Evolutionary conservation across 2,888 invertebrate species (phyloP), one percentile per base, ranked within the genome.

Genomic region (Heliconius erato): DNA sequence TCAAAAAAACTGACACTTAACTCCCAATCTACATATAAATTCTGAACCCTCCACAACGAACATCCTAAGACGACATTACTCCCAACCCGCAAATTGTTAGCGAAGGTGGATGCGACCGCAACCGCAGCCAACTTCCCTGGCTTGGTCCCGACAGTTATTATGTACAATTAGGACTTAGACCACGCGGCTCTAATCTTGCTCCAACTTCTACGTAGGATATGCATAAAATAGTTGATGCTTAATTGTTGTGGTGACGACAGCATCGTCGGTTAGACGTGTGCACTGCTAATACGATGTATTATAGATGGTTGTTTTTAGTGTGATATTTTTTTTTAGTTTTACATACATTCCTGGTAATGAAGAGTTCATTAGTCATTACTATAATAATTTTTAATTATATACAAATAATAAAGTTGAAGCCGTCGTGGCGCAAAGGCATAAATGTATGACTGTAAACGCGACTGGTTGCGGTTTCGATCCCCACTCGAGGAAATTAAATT

Each of bases 231-330:
- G 91, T 91, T 90, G 87, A 83, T 87, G 86, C 87, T 86, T 90
- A 90, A 91, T 90, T 91, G 87, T 98, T 98, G 14, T 98, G 98
- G 91, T 97, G 98, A 89, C 98, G 97, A 98, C 86, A 97, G 96
- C 91, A 9, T 74, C n/a, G 35, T 63, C 32, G n/a, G 32, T 59
- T 59, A 76, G 35, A 63, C 59, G 76, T 54, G 76, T 35, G n/a
- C 12, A 59, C n/a, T n/a, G 14, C 16, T 72, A 26, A 26, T 72
- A 44, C 19, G 44, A 26, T 72, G 11, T 44, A 44, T 26, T n/a
- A 16, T 72, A 44, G n/a, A 54, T 54, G 23, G 2, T 23, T 19
- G 5, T 54, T 6, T 2, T 6, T 54, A 19, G 49, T 19, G 49
- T 5, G 14, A 54, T 54, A 19, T 49, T n/a, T 49, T 5, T 49